A percentile compares a stretch with the other conserved stretches of the same genome.
Evolutionary conservation across 2,113 vertebrate species (phyloP).

Genomic region (Melanotaenia duboulayi): DNA sequence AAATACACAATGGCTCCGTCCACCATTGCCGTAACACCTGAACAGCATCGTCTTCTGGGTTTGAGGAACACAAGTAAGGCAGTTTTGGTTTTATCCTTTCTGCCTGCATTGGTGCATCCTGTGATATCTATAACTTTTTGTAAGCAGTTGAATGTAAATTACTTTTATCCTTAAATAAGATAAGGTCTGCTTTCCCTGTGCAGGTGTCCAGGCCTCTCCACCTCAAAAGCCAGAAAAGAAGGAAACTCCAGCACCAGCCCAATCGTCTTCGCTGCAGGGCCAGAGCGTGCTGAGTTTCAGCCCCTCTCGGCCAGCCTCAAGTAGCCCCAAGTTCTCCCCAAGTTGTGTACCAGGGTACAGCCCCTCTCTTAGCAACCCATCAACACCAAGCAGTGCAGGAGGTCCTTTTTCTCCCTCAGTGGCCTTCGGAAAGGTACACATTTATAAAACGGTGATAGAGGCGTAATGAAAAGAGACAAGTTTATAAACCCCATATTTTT

Average conservation of each 20-base stretch:
- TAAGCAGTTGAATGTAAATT: neutral
- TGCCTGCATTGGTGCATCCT: neutral
- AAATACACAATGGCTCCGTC: slow-evolving; percentile 91
- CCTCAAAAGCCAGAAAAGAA: slow-evolving; percentile 83
- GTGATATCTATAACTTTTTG: neutral
- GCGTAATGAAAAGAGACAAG: neutral
- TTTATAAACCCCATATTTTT: neutral
- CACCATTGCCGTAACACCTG: slow-evolving; percentile 84
- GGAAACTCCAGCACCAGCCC: slow-evolving; percentile 78
- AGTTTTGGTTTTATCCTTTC: neutral
- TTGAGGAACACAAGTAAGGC: slow-evolving; percentile 82
- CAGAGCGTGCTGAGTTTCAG: slow-evolving; percentile 96
- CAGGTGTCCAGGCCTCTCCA: slow-evolving; percentile 86
- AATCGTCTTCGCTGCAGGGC: slow-evolving; percentile 88
- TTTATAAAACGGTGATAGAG: neutral
- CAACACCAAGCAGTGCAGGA: slow-evolving; percentile 74
- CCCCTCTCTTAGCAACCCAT: slow-evolving; percentile 83
- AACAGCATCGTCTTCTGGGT: slow-evolving; percentile 89
- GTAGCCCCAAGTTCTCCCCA: slow-evolving; percentile 90
- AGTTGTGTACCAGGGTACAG: slow-evolving; percentile 88
- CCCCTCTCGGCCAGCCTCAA: slow-evolving; percentile 86
- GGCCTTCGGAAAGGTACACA: slow-evolving; percentile 86
- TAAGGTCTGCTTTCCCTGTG: neutral
- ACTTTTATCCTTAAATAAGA: neutral
- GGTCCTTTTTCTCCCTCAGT: slow-evolving; percentile 78